Percentiles rank a stretch among this genome's conserved stretches.
Conservation (phyloP, 2,888 invertebrate species). For the Cephus spinipes region DNA sequence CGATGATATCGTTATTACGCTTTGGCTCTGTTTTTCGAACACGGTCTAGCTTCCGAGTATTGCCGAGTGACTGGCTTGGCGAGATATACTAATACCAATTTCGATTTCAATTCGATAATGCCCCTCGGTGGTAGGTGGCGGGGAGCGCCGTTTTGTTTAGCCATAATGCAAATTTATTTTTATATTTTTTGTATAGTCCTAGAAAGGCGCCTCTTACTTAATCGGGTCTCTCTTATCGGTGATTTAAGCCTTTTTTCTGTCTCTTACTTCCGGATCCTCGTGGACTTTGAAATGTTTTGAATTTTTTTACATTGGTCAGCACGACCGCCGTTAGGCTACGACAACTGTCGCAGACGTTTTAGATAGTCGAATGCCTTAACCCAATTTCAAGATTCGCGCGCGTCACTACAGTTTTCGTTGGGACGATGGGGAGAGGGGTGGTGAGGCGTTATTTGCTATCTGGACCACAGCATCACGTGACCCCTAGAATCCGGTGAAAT, state of each 20-base stretch:
- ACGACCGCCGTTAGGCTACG: neutral
- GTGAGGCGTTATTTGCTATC: neutral
- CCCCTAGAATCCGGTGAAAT: neutral
- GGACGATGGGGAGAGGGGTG: neutral
- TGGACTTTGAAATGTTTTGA: neutral
- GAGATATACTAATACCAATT: neutral
- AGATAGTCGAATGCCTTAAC: slow-evolving; percentile 24
- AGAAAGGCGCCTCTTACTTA: neutral
- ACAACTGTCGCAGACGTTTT: neutral
- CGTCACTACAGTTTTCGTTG: slow-evolving; percentile 2
- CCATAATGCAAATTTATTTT: neutral
- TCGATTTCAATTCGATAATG: neutral
- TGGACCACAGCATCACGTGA: neutral
- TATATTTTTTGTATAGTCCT: neutral
- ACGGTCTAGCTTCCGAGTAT: neutral
- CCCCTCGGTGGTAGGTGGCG: neutral
- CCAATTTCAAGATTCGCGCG: slow-evolving; percentile 26
- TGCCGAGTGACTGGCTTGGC: neutral
- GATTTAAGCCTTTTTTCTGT: neutral
- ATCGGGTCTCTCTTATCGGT: neutral
- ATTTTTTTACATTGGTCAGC: neutral
- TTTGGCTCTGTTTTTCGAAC: neutral
- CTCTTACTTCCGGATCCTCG: neutral
- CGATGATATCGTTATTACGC: neutral
- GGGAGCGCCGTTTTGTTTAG: neutral